Conservation (phyloP, 2,113 vertebrate genomes). For the Hippopotamus amphibius region DNA sequence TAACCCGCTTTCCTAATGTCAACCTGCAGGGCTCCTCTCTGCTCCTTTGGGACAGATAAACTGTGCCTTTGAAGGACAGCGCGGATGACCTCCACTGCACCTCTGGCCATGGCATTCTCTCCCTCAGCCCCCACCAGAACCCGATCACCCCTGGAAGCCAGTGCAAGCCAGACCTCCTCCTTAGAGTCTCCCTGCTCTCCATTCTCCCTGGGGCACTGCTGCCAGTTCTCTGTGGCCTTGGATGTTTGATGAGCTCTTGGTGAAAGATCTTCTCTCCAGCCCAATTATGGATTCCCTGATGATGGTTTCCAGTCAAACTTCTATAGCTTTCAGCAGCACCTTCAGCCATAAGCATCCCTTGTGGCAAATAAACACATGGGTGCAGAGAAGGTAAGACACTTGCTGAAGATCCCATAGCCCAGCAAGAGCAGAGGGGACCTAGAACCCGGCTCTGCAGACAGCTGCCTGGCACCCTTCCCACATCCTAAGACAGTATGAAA, state of each 20-base stretch:
- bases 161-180: background rate
- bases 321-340: background rate
- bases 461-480: rapidly evolving
- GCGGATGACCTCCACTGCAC: background rate
- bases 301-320: background rate
- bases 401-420: background rate
- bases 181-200: background rate
- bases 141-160: no score
- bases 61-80: background rate
- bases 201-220: background rate
- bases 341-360: background rate
- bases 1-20: background rate
- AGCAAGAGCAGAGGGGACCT: background rate
- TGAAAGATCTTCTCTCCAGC: background rate
- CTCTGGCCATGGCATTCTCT: no score
- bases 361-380: background rate
- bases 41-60: background rate
- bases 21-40: background rate
- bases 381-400: background rate
- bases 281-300: background rate
- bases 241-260: background rate
- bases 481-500: background rate
- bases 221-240: background rate
- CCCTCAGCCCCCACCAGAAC: background rate
- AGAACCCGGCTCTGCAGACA: background rate